Evolutionary conservation across 1,140 invertebrate genomes (phyloP), one percentile per base, ranked within the genome.

Genomic region (Hyles euphorbiae): DNA sequence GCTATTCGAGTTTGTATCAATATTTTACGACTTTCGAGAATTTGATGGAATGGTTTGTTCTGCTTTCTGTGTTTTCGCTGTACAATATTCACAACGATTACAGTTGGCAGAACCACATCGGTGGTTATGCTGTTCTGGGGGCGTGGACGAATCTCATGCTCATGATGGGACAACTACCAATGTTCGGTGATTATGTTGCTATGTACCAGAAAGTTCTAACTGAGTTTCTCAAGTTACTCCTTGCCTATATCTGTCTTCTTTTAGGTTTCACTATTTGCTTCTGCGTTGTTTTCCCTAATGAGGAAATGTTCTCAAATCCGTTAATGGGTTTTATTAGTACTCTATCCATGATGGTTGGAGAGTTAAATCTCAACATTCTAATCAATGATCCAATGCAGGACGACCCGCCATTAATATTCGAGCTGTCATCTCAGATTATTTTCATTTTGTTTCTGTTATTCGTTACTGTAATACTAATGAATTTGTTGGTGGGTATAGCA

Each of bases 381-480:
- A 91, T 92, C 11, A 91, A 91, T 48, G 90, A 91, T 56, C 83
- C 90, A 5, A 83, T 74, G 33, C 59, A 73, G 8, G 81, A 86
- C n/a, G 83, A 86, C 50, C 80, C 83, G 5, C 80, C 78, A 4
- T 60, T 88, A 33, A 73, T 82, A 52, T 85, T 87, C 36, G 91
- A 91, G 3, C 75, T 92, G 3, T 93, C 92, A 36, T 90, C 92
- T 0, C 92, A 93, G 66, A 83, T 93, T 2, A 89, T 93, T 7
- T 93, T 93, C 63, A 90, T 91, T 3, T 65, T 92, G 0, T 94
- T 94, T 63, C 89, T 94, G 10, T 89, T 94, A 43, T 92, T 94
- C 65, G 92, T 94, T 5, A 93, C 93, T 4, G 92, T 94, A 8
- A 92, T 94, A 11, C 69, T 94, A 2, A 94, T 94, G 93, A 94